Evolutionary conservation across 2,888 invertebrate species (phyloP).

Genomic region (Reticulitermes lucifugus): DNA sequence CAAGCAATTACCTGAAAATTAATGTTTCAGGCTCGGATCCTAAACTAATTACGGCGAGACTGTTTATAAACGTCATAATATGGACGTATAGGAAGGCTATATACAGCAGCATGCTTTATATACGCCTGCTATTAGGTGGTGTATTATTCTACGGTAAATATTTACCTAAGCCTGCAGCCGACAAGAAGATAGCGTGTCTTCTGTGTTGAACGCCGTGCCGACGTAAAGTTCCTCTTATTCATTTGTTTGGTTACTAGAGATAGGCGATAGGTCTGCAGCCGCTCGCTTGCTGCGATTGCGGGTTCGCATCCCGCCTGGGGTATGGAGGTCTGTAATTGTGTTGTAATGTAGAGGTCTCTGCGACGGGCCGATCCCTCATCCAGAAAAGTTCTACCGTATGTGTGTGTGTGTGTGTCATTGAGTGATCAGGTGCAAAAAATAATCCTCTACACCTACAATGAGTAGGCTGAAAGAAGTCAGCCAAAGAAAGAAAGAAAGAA

Average conservation of each 20-base stretch:
- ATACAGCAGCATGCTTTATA: background rate
- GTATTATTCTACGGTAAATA: conserved; percentile 17
- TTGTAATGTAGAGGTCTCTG: no score
- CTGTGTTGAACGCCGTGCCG: background rate
- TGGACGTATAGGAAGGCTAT: background rate
- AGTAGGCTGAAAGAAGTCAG: no score
- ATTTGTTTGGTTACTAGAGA: background rate
- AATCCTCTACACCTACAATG: no score
- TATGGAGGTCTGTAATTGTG: no score
- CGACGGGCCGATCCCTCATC: no score
- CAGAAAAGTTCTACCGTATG: no score
- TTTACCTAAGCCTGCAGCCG: conserved; percentile 15
- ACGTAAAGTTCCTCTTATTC: background rate
- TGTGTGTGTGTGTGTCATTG: no score
- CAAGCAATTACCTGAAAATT: conserved; percentile 53
- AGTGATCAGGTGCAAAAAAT: no score
- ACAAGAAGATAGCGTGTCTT: background rate
- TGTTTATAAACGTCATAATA: conserved; percentile 43
- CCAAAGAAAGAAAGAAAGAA: no score
- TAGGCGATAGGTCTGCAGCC: background rate
- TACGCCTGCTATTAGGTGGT: background rate
- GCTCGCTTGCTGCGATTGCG: no score
- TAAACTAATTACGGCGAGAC: conserved; percentile 49
- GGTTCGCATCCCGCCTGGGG: no score
- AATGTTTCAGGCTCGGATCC: conserved; percentile 50